Conservation (phyloP, 2,888 invertebrate species). For the Aphrophora alni region DNA sequence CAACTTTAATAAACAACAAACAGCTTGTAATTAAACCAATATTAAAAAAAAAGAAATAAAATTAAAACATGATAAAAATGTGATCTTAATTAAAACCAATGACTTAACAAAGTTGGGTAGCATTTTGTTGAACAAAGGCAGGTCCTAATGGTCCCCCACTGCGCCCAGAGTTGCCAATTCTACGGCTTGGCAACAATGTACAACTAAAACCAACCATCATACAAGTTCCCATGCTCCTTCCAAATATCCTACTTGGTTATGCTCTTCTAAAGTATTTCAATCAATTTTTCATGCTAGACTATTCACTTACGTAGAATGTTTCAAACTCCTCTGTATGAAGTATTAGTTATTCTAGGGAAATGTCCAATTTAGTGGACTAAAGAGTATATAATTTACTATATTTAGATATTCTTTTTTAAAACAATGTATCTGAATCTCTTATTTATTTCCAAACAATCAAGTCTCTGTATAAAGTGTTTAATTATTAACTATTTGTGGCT, state of each 20-base stretch:
- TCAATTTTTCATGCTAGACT: background rate
- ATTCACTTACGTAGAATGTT: too few relatives aligned
- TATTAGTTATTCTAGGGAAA: too few relatives aligned
- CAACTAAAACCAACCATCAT: background rate
- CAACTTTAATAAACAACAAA: too few relatives aligned
- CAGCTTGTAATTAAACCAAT: background rate
- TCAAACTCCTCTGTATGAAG: too few relatives aligned
- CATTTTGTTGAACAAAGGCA: constrained; percentile 26
- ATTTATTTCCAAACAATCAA: too few relatives aligned
- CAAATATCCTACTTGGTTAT: background rate
- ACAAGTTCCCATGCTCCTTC: background rate
- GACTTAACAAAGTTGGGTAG: constrained; percentile 26
- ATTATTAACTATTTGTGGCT: too few relatives aligned
- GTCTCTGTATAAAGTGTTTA: too few relatives aligned
- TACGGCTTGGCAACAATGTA: constrained; percentile 6
- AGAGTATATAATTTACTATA: too few relatives aligned
- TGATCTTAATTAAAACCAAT: constrained; percentile 34
- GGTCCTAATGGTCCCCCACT: constrained; percentile 28
- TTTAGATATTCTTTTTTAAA: too few relatives aligned
- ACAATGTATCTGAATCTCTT: too few relatives aligned
- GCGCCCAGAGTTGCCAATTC: constrained; percentile 30
- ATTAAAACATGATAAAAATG: background rate
- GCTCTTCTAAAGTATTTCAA: background rate
- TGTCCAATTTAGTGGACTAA: too few relatives aligned
- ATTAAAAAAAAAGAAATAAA: background rate